Percentiles rank a stretch among this genome's conserved stretches.
phyloP scores from a whole-genome alignment of 2,113 vertebrate genomes.

The Camelus dromedarius region DNA sequence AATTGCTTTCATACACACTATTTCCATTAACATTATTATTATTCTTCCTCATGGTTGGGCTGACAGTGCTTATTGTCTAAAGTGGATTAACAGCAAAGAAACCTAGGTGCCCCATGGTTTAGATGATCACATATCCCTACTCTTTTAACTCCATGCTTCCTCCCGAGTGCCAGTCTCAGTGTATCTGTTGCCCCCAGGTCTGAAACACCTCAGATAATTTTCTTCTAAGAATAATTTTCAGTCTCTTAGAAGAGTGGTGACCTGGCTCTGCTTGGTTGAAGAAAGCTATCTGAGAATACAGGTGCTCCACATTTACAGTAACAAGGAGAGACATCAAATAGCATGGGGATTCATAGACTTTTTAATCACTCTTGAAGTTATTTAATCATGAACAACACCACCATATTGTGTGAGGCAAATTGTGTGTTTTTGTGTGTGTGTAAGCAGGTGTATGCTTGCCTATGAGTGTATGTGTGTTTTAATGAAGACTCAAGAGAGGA shows the following conservation, averaged over 20 bases:
- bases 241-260: background rate
- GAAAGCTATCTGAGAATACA: background rate
- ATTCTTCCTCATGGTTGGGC: background rate
- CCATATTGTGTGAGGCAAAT: background rate
- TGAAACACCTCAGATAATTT: background rate
- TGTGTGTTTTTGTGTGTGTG: background rate
- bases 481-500: background rate
- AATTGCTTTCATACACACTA: background rate
- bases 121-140: background rate
- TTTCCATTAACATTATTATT: background rate
- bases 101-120: fast-evolving
- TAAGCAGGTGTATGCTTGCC: too few relatives aligned
- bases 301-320: background rate
- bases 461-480: background rate
- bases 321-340: background rate
- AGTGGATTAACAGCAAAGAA: background rate
- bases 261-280: background rate
- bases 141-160: background rate
- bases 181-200: background rate
- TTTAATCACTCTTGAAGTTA: background rate
- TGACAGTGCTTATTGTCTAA: background rate
- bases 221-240: background rate
- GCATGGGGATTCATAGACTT: background rate
- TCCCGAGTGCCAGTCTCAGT: background rate
- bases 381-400: background rate